Base-by-base conservation (phyloP, 2,113 vertebrate species). In the Tenebrosternarchus preto region DNA sequence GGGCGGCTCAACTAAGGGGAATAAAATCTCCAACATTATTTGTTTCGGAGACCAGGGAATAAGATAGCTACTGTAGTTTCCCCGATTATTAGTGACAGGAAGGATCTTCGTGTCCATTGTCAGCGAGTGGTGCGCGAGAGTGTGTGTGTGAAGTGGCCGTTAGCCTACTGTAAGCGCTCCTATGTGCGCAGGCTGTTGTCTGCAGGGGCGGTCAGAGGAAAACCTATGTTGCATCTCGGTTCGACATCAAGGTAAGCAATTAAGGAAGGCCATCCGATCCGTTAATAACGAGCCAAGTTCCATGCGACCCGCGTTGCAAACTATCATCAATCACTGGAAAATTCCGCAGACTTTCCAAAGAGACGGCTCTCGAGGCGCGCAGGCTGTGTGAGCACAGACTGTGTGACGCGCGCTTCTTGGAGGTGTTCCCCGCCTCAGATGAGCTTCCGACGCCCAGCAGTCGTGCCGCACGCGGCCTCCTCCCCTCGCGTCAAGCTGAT, bases 401-500 rank as follows among this genome's bases (percentile, higher is more conserved):
- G n/a, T n/a, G n/a, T n/a, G n/a, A n/a, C n/a, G n/a, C n/a, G n/a
- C 64, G 25, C 60, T 83, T 87, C 86, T 83, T 90, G 88, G 90
- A 90, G 91, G 85, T 88, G 87, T 88, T 91, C 88, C 87, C 85
- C 70, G 63, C 36, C 72, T 88, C 87, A 90, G 90, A 91, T 90
- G 88, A 90, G 87, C 90, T 90, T 88, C 88, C 89, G 88, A 89
- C 87, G 80, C 69, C 83, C 80, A 86, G 87, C 81, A 86, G 92
- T 89, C 84, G 85, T 78, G 88, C 90, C 89, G 91, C 82, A n/a
- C n/a, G n/a, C n/a, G n/a, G n/a, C n/a, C 87, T 82, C 75, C 90
- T 89, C 88, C 88, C 89, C 88, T 87, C 88, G 86, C 92, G 92
- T 92, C 92, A 92, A 90, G 85, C 88, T 87, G 85, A 88, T 89